Base-by-base conservation (phyloP, 1,140 invertebrate species). In the Achroia grisella region DNA sequence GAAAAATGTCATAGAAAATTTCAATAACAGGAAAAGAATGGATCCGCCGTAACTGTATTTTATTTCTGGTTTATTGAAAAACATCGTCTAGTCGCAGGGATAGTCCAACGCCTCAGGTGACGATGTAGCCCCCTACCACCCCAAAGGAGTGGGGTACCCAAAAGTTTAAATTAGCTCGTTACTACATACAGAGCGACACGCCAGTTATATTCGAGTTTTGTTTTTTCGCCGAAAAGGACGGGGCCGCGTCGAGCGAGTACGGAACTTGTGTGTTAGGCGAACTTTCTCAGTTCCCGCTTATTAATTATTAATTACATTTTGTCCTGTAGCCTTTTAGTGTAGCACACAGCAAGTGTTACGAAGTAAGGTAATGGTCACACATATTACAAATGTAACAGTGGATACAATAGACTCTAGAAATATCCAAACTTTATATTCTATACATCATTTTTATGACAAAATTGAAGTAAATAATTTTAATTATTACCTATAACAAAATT, bases 131-230 rank as follows among this genome's bases (percentile, higher is more conserved):
- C 62, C 57, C 56, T 71, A 71, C 77, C 72, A 65, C 68, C 58
- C 48, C 36, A 64, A 71, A 63, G 70, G 62, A 58, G 62, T 36
- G 51, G 49, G 51, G 53, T 56, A 65, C 66, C 71, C 66, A 79
- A 78, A 82, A 83, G 72, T 83, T 83, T 83, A 83, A 83, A 83
- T 82, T 78, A 82, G 76, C 78, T 82, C 67, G 78, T 82, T 82
- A 80, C 75, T 48, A 77, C 72, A 67, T 61, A 74, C 66, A 65
- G 48, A 40, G 56, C 50, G 61, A 62, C 62, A 60, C 61, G 62
- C 55, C 66, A 69, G 73, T 78, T 73, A 61, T 71, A 71, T 73
- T 64, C 63, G 63, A 67, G 62, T 68, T 72, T 74, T 74, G 70
- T 82, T 79, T 82, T 82, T 79, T 78, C 62, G 53, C 53, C 62